phyloP scores from a whole-genome alignment of 2,113 vertebrate species.

The Steatornis caripensis region DNA sequence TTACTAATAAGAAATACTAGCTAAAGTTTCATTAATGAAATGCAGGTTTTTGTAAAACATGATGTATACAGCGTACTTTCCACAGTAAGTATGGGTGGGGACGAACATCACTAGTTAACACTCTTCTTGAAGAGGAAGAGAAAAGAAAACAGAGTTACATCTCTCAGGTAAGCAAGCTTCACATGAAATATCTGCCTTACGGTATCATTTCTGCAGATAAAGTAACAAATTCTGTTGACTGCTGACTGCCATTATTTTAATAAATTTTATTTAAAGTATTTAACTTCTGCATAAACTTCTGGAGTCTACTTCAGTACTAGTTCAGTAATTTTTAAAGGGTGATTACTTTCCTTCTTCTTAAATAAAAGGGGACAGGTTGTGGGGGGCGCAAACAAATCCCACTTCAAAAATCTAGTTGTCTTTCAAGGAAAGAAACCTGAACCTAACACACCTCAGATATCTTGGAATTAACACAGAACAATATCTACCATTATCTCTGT shows the following conservation, averaged over 20 bases:
- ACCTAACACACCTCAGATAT: not conserved
- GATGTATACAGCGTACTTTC: not conserved
- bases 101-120: accelerated
- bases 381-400: not conserved
- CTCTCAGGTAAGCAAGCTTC: not conserved
- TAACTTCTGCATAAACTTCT: not conserved
- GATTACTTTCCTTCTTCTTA: not conserved
- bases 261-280: not conserved
- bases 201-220: not conserved
- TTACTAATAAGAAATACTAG: not conserved
- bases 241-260: not conserved
- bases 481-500: not conserved
- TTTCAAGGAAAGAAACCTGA: not conserved
- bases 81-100: not conserved
- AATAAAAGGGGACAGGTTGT: not conserved
- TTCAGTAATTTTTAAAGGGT: not conserved
- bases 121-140: not conserved
- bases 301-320: not conserved
- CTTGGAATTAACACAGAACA: not conserved
- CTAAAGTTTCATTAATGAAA: not conserved
- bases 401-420: not conserved
- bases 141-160: not conserved
- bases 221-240: not conserved
- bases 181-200: not conserved
- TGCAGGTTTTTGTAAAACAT: not conserved